These are phyloP conservation scores for Stercorarius parasiticus DNA, from an alignment of 2,113 vertebrate genomes.

Conservation along the genomic window DNA sequence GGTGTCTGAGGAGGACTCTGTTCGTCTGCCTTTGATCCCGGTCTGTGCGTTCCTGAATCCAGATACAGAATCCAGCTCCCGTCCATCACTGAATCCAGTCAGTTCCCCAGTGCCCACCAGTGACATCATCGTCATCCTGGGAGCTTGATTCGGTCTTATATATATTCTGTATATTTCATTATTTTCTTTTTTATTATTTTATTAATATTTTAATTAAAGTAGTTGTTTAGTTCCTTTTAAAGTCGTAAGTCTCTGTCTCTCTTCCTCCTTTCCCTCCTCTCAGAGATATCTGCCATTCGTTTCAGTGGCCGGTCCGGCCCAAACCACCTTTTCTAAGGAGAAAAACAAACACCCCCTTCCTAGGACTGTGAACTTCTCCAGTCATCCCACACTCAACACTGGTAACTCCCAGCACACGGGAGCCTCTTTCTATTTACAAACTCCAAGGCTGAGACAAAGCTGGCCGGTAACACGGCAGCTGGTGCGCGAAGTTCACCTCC, in stretches of 20 bases:
- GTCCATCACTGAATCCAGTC: neutral
- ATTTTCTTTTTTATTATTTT: neutral
- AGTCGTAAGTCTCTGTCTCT: neutral
- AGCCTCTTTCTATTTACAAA: neutral
- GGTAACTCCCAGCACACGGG: neutral
- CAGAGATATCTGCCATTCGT: neutral
- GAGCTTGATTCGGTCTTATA: neutral
- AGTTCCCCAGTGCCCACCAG: neutral
- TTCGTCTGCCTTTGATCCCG: neutral
- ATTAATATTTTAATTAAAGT: neutral
- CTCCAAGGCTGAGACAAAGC: neutral
- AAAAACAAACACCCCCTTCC: neutral
- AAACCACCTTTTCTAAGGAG: neutral
- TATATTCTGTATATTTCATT: neutral
- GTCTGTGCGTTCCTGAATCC: neutral
- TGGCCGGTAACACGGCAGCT: neutral
- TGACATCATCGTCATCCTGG: neutral
- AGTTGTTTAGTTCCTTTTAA: neutral
- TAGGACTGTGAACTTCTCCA: neutral
- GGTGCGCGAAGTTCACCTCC: neutral
- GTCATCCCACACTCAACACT: neutral
- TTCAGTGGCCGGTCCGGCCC: neutral
- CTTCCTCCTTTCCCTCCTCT: neutral
- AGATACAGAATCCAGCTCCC: neutral
- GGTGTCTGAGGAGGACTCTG: neutral